Evolutionary conservation across 2,797 vertebrate genomes (phyloP), one percentile per base, ranked within the genome.

Genomic region (Lindbergichthys nudifrons): DNA sequence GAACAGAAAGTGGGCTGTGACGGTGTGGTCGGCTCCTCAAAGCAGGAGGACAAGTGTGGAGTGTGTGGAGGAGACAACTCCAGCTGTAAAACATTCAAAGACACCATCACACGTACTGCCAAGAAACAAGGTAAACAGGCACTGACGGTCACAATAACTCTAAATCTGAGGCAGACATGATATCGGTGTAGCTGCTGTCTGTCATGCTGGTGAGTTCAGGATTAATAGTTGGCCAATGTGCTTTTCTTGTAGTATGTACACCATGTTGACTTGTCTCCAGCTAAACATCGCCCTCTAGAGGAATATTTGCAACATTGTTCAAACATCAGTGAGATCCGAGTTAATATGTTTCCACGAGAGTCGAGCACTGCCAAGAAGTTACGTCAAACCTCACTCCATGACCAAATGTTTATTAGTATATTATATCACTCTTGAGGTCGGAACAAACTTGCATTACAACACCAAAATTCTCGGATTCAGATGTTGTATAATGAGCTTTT

Each of bases 11-110:
- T 99, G 80, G 97, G 97, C 85, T 99, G 98, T 61, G 97, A 99
- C 26, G 93, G 96, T 10, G 92, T 96, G 76, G 95, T 98, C 16
- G 97, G 97, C 69, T 98, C 98, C 79, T 95, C 93, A 0, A 96
- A 97, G 90, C 96, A 97, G 87, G 97, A 99, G 74, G 98, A 99
- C 89, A 98, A 97, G 81, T 99, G 98, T 53, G 98, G 98, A 3
- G 94, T 98, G 78, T 99, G 98, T 71, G 97, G 96, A 54, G 98
- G 98, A 46, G 96, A 99, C 92, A 98, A 95, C 88, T 95, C 94
- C 71, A 97, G 95, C 86, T 99, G 98, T 93, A 97, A 97, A 88
- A 96, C 96, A 84, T 92, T 97, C 86, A 99, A 97, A 91, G 96
- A 96, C 85, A 97, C 96, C 0, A 97, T 99, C 92, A 94, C 94